phyloP scores from a whole-genome alignment of 1,140 invertebrate species.

The Schlechtendalia chinensis region DNA sequence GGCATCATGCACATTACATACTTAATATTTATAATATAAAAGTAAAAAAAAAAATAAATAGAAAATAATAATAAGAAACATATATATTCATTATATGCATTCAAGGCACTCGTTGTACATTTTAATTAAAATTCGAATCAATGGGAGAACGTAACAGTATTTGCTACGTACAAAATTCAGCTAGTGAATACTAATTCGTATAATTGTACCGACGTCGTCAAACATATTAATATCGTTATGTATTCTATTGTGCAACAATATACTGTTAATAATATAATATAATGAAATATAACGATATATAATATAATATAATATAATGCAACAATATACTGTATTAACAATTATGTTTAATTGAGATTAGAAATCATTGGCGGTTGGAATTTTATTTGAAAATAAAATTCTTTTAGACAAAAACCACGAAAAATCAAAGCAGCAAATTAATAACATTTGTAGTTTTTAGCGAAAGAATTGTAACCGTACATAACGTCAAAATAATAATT shows the following conservation, averaged over 20 bases:
- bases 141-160: background rate
- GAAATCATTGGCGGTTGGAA: background rate
- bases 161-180: background rate
- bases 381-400: background rate
- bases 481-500: background rate
- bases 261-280: no score
- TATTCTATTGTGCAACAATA: background rate
- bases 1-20: no score
- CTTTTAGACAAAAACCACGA: background rate
- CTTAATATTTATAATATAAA: no score
- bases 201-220: background rate
- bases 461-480: background rate
- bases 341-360: constrained; percentile 22
- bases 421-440: background rate
- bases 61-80: no score
- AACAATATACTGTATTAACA: background rate
- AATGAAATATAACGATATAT: no score
- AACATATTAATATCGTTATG: background rate
- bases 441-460: background rate
- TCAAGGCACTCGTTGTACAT: background rate
- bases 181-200: background rate
- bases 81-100: no score
- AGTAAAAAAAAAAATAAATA: no score
- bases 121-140: background rate
- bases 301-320: no score